These are phyloP conservation scores for Drosophila imparisetae DNA, from an alignment of 2,888 invertebrate genomes.

Conservation along the genomic window DNA sequence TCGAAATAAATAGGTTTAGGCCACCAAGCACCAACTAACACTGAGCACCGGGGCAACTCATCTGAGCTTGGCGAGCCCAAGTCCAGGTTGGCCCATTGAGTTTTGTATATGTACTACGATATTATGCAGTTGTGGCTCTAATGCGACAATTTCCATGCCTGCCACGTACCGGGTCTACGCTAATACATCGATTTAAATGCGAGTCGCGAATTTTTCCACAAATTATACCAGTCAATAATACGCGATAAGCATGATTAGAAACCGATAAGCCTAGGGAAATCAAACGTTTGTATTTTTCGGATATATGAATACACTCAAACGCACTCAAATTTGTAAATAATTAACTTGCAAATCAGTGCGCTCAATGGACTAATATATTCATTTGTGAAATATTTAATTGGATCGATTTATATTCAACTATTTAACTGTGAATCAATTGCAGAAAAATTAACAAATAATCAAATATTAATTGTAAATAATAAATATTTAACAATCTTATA, in stretches of 20 bases:
- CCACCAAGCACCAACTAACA: constrained; percentile 42
- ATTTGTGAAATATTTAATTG: neutral
- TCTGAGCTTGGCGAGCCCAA: neutral
- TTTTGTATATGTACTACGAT: constrained; percentile 54
- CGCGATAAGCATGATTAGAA: constrained; percentile 37
- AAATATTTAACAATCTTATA: neutral
- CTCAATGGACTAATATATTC: neutral
- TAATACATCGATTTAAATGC: constrained; percentile 59
- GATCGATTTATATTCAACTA: neutral
- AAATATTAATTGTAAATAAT: neutral
- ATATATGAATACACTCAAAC: constrained; percentile 9
- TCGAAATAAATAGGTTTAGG: constrained; percentile 30
- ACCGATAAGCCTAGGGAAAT: constrained; percentile 17
- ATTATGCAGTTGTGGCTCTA: constrained; percentile 60
- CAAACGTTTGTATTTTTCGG: neutral
- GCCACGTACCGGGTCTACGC: constrained; percentile 46
- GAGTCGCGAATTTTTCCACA: constrained; percentile 38
- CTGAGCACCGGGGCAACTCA: constrained; percentile 38
- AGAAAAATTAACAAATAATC: neutral
- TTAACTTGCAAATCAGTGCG: neutral
- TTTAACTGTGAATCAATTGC: neutral
- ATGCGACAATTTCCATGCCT: constrained; percentile 51
- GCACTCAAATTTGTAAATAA: constrained; percentile 9
- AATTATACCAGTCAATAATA: constrained; percentile 53
- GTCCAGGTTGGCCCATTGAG: constrained; percentile 52